A percentile compares a stretch with the other conserved stretches of the same genome.
phyloP scores from a whole-genome alignment of 2,797 vertebrate genomes.

The Cyprinodon diabolis region DNA sequence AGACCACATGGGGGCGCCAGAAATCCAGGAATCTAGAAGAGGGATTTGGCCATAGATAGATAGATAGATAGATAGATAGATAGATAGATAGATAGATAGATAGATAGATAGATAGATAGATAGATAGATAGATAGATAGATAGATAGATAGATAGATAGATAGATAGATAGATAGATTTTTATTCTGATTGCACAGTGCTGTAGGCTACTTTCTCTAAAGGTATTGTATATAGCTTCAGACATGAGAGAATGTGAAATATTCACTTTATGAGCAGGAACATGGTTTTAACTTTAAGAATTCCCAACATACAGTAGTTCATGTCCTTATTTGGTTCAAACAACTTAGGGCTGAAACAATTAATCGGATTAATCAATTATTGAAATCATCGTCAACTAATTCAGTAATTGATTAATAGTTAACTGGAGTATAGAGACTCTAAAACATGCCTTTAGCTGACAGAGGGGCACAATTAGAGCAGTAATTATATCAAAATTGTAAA shows the following conservation, averaged over 20 bases:
- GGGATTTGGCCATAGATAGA: neutral
- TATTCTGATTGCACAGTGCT: neutral
- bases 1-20: neutral
- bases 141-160: no score
- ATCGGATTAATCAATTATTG: no score
- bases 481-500: no score
- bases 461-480: no score
- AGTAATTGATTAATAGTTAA: no score
- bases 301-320: neutral
- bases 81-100: no score
- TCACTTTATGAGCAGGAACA: neutral
- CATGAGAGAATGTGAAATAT: neutral
- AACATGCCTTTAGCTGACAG: no score
- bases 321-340: neutral
- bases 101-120: neutral
- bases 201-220: neutral
- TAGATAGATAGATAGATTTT: neutral
- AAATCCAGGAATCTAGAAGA: neutral
- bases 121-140: neutral
- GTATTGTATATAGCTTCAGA: neutral
- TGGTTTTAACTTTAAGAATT: neutral
- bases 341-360: no score
- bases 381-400: no score
- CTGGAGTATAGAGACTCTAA: no score
- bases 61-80: no score